Evolutionary conservation across 2,797 vertebrate species (phyloP).

Genomic region (Anabacerthia variegaticeps): DNA sequence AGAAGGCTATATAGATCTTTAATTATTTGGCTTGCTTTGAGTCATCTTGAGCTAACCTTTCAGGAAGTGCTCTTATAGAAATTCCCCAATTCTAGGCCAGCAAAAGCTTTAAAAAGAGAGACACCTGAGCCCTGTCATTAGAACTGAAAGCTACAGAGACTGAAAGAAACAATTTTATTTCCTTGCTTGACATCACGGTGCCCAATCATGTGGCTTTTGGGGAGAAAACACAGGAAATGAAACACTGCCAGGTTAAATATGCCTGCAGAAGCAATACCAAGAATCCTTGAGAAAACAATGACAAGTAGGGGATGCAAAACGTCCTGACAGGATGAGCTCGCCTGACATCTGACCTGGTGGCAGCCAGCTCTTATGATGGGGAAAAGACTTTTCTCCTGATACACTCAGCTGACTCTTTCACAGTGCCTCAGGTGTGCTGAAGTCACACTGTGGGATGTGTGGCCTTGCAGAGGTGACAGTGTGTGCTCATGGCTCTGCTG

Average conservation of each 20-base stretch:
- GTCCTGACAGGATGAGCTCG: accelerated
- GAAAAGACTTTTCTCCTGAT: background rate
- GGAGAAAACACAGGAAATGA: constrained; percentile 5
- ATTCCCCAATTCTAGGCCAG: background rate
- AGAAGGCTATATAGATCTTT: background rate
- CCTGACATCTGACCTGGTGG: accelerated
- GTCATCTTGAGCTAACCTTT: background rate
- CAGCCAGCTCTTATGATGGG: background rate
- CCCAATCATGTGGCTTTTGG: background rate
- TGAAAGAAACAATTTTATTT: background rate
- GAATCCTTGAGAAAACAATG: background rate
- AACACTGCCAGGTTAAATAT: background rate
- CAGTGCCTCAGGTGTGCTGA: accelerated
- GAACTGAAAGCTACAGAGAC: background rate
- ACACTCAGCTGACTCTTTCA: background rate
- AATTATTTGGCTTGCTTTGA: background rate
- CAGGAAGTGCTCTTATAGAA: background rate
- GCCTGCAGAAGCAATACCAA: background rate
- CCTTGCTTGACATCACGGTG: background rate
- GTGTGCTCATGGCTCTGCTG: accelerated
- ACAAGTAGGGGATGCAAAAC: background rate
- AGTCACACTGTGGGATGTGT: accelerated
- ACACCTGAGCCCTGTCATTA: background rate
- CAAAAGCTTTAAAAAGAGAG: background rate
- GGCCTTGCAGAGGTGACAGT: accelerated